Evolutionary conservation across 2,113 vertebrate species (phyloP).

Genomic region (Tachuris rubrigastra): DNA sequence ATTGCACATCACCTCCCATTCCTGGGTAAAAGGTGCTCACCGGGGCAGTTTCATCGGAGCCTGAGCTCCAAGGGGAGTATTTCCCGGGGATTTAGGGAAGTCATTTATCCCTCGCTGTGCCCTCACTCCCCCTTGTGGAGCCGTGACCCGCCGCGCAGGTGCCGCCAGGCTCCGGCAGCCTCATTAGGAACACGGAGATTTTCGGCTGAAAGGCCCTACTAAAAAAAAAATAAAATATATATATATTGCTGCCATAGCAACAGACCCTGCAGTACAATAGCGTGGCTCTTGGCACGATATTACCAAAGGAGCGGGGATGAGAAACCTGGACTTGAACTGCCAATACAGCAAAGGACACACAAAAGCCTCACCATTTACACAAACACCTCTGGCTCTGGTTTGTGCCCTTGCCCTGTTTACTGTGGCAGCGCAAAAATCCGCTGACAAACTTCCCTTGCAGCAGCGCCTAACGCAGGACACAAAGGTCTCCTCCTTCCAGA

Average conservation of each 20-base stretch:
- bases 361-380: not conserved
- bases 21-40: not conserved
- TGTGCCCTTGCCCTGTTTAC: not conserved
- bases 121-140: not conserved
- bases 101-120: not conserved
- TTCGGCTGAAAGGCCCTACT: constrained; percentile 20
- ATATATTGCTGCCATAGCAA: constrained; percentile 49
- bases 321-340: not conserved
- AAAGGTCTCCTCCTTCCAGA: not conserved
- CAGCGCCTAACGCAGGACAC: not conserved
- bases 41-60: too few species aligned
- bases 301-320: constrained; percentile 10
- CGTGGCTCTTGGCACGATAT: not conserved
- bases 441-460: not conserved
- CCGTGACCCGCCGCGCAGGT: constrained; percentile 5
- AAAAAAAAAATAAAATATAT: too few species aligned
- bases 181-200: not conserved
- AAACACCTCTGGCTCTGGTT: not conserved
- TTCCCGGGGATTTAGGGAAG: not conserved
- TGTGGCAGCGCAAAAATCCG: not conserved
- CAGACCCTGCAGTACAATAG: constrained; percentile 6
- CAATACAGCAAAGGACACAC: not conserved
- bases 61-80: not conserved
- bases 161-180: not conserved
- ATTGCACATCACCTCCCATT: not conserved